Base-by-base conservation (phyloP, 2,797 vertebrate species). In the Cephalopachus bancanus region DNA sequence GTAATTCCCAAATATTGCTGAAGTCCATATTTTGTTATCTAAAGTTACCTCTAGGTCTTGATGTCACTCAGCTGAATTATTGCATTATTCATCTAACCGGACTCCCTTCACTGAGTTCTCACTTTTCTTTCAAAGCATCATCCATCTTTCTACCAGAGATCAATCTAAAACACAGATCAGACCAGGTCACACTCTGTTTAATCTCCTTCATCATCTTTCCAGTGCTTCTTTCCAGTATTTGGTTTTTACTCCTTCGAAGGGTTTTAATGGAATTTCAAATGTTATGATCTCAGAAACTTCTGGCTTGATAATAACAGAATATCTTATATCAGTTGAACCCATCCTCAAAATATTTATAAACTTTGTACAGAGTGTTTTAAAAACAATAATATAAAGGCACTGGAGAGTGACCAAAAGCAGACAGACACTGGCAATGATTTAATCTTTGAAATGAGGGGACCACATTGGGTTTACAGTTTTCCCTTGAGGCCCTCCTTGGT, bases 301-400 rank as follows among this genome's bases (percentile, higher is more conserved):
- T 3, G 55, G 37, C 16, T 62, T 53, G 19, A 60, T 10, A 57
- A 92, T 65, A 59, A 74, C 65, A 85, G 51, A 53, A 85, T 22
- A 20, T 55, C 60, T 62, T 93, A 2, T n/a, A 67, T 89, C 59
- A 88, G 33, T 62, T 33, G 22, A 93, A 55, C n/a, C 10, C 67
- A 49, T 79, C n/a, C n/a, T 79, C 53, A 55, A 95, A 94, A 83
- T 20, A 89, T 80, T 65, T 17, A 88, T 28, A 90, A 93, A 72
- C 33, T 57, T 9, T 79, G 26, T 57, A 87, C 37, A n/a, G 79
- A 89, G 11, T 74, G 89, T 51, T 89, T 80, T 44, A 44, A 84
- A 64, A 65, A 4, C 30, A 72, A 60, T 4, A 86, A 37, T 65
- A 60, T 33, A 69, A 69, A 69, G n/a, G 67, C 67, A 69, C n/a